phyloP scores from a whole-genome alignment of 2,113 vertebrate species.

The Sciurus niger region DNA sequence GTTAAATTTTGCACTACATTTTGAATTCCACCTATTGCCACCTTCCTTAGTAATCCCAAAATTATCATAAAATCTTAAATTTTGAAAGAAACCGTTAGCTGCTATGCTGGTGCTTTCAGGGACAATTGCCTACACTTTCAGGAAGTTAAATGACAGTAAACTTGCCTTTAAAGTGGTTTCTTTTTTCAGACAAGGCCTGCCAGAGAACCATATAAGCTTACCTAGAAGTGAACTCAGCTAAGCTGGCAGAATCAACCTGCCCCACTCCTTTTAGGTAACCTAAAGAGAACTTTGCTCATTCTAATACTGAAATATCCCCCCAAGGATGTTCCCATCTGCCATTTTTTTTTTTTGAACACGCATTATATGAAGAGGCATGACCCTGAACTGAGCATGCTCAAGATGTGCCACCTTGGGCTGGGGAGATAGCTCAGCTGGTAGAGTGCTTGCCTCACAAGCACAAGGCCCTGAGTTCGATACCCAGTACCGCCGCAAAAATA shows the following conservation, averaged over 20 bases:
- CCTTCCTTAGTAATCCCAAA: not conserved
- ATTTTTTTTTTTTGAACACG: not conserved
- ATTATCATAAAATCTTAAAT: constrained; percentile 29
- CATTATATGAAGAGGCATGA: not conserved
- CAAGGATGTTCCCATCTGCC: not conserved
- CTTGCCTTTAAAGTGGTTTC: no score
- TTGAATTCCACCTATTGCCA: not conserved
- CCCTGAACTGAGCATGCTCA: not conserved
- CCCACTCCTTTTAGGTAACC: not conserved
- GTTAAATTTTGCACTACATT: not conserved
- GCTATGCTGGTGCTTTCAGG: no score
- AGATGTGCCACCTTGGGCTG: no score
- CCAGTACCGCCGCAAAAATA: no score
- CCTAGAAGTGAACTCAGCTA: no score
- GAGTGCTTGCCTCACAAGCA: no score
- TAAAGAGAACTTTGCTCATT: not conserved
- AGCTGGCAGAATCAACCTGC: not conserved
- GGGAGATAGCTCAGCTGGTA: no score
- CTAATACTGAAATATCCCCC: not conserved
- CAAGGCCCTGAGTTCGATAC: no score
- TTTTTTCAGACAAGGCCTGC: no score
- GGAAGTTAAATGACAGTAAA: no score
- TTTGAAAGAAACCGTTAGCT: not conserved
- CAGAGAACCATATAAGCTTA: no score
- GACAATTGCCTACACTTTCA: no score